phyloP scores from a whole-genome alignment of 2,888 invertebrate species.

The Charanyca ferruginea region DNA sequence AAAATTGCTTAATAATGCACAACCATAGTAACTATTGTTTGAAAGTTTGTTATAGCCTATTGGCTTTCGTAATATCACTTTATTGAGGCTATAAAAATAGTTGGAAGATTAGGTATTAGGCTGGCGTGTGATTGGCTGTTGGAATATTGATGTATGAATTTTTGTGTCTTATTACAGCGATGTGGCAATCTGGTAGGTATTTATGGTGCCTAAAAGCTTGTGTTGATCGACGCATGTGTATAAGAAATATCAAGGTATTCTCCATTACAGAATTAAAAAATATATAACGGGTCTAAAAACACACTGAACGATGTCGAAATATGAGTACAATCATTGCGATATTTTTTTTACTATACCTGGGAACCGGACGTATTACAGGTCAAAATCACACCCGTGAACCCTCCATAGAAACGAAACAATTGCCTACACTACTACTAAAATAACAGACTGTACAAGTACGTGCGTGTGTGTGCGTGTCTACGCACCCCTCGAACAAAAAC shows the following conservation, averaged over 20 bases:
- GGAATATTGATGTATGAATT: slow-evolving; percentile 42
- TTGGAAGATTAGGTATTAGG: slow-evolving; percentile 47
- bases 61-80: slow-evolving; percentile 71
- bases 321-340: no score
- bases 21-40: slow-evolving; percentile 74
- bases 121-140: slow-evolving; percentile 39
- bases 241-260: background rate
- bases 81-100: slow-evolving; percentile 66
- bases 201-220: background rate
- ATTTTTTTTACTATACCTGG: no score
- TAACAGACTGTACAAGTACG: no score
- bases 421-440: no score
- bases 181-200: slow-evolving; percentile 27
- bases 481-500: no score
- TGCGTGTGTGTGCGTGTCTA: no score
- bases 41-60: slow-evolving; percentile 72
- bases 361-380: no score
- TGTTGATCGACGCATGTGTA: background rate
- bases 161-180: slow-evolving; percentile 28
- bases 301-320: no score
- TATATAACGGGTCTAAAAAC: no score
- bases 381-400: no score
- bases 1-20: slow-evolving; percentile 82
- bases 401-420: no score
- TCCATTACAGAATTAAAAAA: background rate